Percentiles rank a stretch among this genome's conserved stretches.
Conservation (phyloP, 2,113 vertebrate species). For the Vidua macroura region DNA sequence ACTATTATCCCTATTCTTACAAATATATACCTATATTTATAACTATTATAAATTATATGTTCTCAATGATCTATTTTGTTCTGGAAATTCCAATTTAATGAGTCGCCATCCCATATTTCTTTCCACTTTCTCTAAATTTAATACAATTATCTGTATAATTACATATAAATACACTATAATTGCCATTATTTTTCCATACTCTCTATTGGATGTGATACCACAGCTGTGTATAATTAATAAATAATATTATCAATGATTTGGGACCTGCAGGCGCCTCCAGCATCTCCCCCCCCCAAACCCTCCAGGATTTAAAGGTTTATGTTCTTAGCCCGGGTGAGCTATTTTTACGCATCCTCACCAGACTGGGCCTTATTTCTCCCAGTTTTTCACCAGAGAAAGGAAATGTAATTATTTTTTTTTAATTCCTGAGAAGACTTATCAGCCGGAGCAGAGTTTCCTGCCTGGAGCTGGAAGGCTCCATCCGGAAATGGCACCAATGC, state of each 20-base stretch:
- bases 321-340: constrained; percentile 44
- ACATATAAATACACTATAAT: not conserved
- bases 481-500: constrained; percentile 1
- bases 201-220: not conserved
- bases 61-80: not conserved
- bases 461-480: constrained; percentile 21
- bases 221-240: not conserved
- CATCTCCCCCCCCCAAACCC: not conserved
- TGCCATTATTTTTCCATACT: not conserved
- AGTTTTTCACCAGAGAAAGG: not conserved
- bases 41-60: not conserved
- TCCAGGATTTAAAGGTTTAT: constrained; percentile 51
- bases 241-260: not conserved
- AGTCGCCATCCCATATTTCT: not conserved
- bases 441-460: constrained; percentile 51
- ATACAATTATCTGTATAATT: not conserved
- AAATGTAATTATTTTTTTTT: not conserved
- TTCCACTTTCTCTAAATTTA: not conserved
- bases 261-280: not conserved
- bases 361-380: not conserved
- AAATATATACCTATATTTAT: not conserved
- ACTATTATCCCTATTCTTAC: not conserved
- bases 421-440: constrained; percentile 54
- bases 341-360: constrained; percentile 42
- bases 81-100: not conserved